Percentiles rank a stretch among this genome's conserved stretches.
These are phyloP conservation scores for Microctenopoma stevenorrisi DNA, from an alignment of 2,797 vertebrate species.

Conservation along the genomic window DNA sequence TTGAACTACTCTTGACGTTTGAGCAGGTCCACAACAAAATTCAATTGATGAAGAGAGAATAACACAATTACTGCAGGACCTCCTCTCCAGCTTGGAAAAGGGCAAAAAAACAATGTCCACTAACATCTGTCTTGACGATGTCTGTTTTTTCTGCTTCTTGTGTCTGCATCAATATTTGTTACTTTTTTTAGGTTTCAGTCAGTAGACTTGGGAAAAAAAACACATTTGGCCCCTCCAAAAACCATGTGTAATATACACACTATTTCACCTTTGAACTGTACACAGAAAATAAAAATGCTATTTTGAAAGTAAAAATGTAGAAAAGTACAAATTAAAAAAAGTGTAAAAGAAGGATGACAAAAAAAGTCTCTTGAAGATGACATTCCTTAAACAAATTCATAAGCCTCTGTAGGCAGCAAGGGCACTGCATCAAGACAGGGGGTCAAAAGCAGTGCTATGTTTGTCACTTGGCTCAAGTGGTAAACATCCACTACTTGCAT, in stretches of 20 bases:
- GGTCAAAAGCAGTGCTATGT: slow-evolving; percentile 86
- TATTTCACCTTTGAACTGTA: slow-evolving; percentile 92
- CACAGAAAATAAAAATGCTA: slow-evolving; percentile 85
- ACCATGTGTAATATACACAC: slow-evolving; percentile 96
- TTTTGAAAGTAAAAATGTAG: slow-evolving; percentile 68
- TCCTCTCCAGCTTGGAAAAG: slow-evolving; percentile 85
- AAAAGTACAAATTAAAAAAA: slow-evolving; percentile 81
- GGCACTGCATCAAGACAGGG: slow-evolving; percentile 82
- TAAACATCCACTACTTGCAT: slow-evolving; percentile 67
- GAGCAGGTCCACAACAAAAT: slow-evolving; percentile 90
- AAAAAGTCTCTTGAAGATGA: slow-evolving; percentile 85
- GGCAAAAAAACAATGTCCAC: slow-evolving; percentile 84
- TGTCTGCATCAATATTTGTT: slow-evolving; percentile 60
- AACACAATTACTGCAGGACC: slow-evolving; percentile 89
- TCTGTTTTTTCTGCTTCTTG: slow-evolving; percentile 50
- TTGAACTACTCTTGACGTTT: slow-evolving; percentile 86
- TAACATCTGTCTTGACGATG: slow-evolving; percentile 83
- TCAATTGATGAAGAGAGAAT: slow-evolving; percentile 85
- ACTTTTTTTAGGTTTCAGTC: slow-evolving; percentile 51
- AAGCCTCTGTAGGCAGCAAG: slow-evolving; percentile 89
- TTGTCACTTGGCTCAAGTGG: slow-evolving; percentile 74
- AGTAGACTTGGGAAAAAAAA: slow-evolving; percentile 83
- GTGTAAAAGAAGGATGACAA: slow-evolving; percentile 80
- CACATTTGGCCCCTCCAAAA: slow-evolving; percentile 87
- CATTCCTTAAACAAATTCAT: slow-evolving; percentile 87